A percentile compares a stretch with the other conserved stretches of the same genome.
phyloP scores from a whole-genome alignment of 37 sponge, comb jelly and placozoan species.

The Eunapius fragilis region DNA sequence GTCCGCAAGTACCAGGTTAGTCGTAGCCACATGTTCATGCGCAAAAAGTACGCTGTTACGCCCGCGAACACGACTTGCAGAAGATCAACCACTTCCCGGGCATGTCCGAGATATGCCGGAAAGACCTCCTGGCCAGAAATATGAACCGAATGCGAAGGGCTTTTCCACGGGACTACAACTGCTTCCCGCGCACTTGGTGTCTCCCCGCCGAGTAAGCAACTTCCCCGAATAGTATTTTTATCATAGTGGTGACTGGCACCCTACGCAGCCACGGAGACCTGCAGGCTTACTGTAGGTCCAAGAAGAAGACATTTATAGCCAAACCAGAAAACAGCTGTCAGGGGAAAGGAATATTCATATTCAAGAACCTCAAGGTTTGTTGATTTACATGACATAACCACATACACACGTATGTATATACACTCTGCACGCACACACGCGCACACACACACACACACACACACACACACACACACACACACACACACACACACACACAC shows the following conservation, averaged over 20 bases:
- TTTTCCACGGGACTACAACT: slow-evolving; percentile 96
- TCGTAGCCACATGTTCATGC: background rate
- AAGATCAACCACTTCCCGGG: slow-evolving; percentile 99
- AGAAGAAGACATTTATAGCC: slow-evolving; percentile 89
- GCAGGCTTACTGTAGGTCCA: slow-evolving; percentile 69
- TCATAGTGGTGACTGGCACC: background rate
- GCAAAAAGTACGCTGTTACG: background rate
- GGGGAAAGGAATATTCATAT: slow-evolving; percentile 94
- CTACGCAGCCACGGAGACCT: slow-evolving; percentile 84
- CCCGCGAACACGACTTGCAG: slow-evolving; percentile 37
- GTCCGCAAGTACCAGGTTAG: slow-evolving; percentile 91
- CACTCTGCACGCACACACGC: background rate
- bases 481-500: background rate
- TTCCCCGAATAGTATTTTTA: background rate
- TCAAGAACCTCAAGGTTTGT: slow-evolving; percentile 82
- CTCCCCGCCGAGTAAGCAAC: slow-evolving; percentile 95
- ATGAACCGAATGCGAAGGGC: slow-evolving; percentile 94
- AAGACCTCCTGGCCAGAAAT: slow-evolving; percentile 94
- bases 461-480: background rate
- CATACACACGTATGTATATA: background rate
- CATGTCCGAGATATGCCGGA: slow-evolving; percentile 98
- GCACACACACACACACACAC: background rate
- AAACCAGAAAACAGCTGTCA: slow-evolving; percentile 98
- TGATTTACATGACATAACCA: background rate
- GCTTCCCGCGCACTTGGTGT: slow-evolving; percentile 93